phyloP scores from a whole-genome alignment of 1,140 invertebrate species.

The Paracyclopina nana region DNA sequence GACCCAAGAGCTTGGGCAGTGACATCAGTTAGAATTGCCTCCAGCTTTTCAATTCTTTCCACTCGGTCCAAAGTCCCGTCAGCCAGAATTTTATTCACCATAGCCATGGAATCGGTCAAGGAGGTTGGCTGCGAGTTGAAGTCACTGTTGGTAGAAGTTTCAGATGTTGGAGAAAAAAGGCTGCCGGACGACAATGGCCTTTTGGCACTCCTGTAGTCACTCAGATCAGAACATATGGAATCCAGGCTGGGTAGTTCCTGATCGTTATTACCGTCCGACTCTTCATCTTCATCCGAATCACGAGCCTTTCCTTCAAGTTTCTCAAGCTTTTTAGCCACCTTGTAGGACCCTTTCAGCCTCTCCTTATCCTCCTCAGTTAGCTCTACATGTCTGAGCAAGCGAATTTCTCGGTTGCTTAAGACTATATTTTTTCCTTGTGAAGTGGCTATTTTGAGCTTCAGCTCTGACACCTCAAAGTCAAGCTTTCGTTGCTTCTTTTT shows the following conservation, averaged over 20 bases:
- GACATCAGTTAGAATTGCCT: constrained; percentile 45
- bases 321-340: constrained; percentile 78
- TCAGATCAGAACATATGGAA: background rate
- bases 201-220: background rate
- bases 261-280: constrained; percentile 21
- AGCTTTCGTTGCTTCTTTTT: constrained; percentile 29
- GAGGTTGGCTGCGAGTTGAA: background rate
- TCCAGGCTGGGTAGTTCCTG: background rate
- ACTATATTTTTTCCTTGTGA: constrained; percentile 60
- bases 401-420: constrained; percentile 71
- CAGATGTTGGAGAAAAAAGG: no score
- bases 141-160: background rate
- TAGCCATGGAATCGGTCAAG: constrained; percentile 19
- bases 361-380: constrained; percentile 82
- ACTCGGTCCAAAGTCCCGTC: constrained; percentile 58
- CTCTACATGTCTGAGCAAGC: constrained; percentile 64
- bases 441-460: constrained; percentile 56
- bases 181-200: no score
- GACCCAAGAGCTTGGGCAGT: constrained; percentile 1
- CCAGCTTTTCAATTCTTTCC: constrained; percentile 64
- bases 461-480: constrained; percentile 62
- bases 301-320: constrained; percentile 45
- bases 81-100: constrained; percentile 63
- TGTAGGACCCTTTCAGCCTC: constrained; percentile 70
- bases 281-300: constrained; percentile 20